Evolutionary conservation across 2,888 invertebrate genomes (phyloP), one percentile per base, ranked within the genome.

Genomic region (Odontothrips loti): DNA sequence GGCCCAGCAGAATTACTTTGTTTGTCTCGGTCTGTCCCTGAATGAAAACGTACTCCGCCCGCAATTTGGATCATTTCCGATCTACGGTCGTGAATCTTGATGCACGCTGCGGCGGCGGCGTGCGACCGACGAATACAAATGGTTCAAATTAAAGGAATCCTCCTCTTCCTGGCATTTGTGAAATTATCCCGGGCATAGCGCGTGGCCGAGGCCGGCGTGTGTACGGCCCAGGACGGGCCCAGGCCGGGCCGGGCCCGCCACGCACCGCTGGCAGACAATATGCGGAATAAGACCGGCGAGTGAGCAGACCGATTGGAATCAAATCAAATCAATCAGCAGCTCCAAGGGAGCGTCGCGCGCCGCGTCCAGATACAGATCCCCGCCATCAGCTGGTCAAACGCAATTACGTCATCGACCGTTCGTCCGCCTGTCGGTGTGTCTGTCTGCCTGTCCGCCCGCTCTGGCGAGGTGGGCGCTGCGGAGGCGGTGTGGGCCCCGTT

Each of bases 21-120:
- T 68, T 68, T 68, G 68, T 68, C 68, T 68, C 68, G 15, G n/a
- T 51, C 51, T 51, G n/a, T n/a, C n/a, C n/a, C n/a, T n/a, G n/a
- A n/a, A n/a, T n/a, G n/a, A n/a, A n/a, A n/a, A n/a, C n/a, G 68
- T 68, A 68, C 68, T 20, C 51, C 23, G 23, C 68, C n/a, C 51
- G 51, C 68, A 68, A 68, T 68, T 68, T 23, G 23, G 23, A 68
- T 68, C 68, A 68, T 68, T 68, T 68, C 68, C 68, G 68, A 68
- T 68, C 68, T 68, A 20, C 68, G 68, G n/a, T 68, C 68, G 68
- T 68, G 68, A 68, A 68, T 68, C 68, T 68, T 23, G 4, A n/a
- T n/a, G 17, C 63, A 23, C n/a, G 10, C n/a, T 11, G 68, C 68
- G 68, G 3, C 9, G n/a, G 68, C n/a, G 68, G 68, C 68, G 68